Percentiles rank a stretch among this genome's conserved stretches.
Evolutionary conservation across 2,888 invertebrate genomes (phyloP).

Genomic region (Laothoe populi): DNA sequence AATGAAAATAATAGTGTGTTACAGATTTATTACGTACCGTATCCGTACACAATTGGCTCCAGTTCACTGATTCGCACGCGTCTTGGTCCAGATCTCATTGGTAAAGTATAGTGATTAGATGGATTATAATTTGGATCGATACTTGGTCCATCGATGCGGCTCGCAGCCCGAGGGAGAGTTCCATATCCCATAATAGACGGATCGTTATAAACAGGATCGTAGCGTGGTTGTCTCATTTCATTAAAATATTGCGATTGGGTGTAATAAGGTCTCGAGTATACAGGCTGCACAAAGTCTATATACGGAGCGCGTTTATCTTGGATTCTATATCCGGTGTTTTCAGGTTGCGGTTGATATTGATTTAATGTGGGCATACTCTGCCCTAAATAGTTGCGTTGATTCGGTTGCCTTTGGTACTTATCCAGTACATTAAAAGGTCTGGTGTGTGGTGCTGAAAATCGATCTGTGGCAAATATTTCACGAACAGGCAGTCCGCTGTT

Average conservation of each 20-base stretch:
- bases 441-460: conserved; percentile 70
- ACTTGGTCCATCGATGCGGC: conserved; percentile 46
- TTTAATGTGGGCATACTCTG: conserved; percentile 73
- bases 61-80: conserved; percentile 77
- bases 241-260: conserved; percentile 43
- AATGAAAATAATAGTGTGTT: conserved; percentile 5
- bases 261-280: conserved; percentile 46
- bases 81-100: conserved; percentile 62
- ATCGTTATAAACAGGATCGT: conserved; percentile 61
- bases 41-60: conserved; percentile 71
- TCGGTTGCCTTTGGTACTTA: conserved; percentile 68
- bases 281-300: conserved; percentile 57
- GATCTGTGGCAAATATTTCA: conserved; percentile 77
- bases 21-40: conserved; percentile 63
- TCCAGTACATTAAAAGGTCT: conserved; percentile 72
- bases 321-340: conserved; percentile 47
- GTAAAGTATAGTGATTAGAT: conserved; percentile 66
- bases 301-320: conserved; percentile 61
- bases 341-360: conserved; percentile 61
- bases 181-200: conserved; percentile 58
- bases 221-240: conserved; percentile 44
- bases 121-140: conserved; percentile 45
- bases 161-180: conserved; percentile 61
- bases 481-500: conserved; percentile 66
- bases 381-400: conserved; percentile 70